phyloP scores from a whole-genome alignment of 2,888 invertebrate species.

The Leistus spinibarbis region DNA sequence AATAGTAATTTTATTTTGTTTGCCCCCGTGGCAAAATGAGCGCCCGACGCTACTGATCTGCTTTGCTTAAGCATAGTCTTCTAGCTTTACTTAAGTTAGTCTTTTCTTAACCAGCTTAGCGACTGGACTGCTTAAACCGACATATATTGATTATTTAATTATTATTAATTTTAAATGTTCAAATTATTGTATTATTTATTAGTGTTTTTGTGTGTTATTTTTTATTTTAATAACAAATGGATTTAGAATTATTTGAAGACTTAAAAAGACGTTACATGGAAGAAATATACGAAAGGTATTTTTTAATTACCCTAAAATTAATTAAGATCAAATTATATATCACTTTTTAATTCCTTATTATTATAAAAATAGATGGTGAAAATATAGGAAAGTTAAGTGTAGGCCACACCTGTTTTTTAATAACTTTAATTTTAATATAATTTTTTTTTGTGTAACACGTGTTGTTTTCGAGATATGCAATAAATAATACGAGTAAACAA shows the following conservation, averaged over 20 bases:
- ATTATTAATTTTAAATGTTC: not conserved
- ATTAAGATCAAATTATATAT: too few relatives aligned
- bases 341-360: too few relatives aligned
- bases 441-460: too few relatives aligned
- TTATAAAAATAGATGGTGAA: too few relatives aligned
- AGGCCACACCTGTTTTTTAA: too few relatives aligned
- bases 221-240: not conserved
- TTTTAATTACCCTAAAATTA: too few relatives aligned
- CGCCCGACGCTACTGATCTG: not conserved
- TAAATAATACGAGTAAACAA: too few relatives aligned
- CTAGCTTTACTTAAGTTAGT: not conserved
- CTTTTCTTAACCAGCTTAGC: not conserved
- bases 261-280: constrained; percentile 21
- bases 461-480: too few relatives aligned
- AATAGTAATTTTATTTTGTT: not conserved
- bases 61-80: not conserved
- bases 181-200: too few relatives aligned
- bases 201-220: too few relatives aligned
- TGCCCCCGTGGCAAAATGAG: not conserved
- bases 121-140: not conserved
- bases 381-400: too few relatives aligned
- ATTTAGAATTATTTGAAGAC: constrained; percentile 25
- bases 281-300: constrained; percentile 20
- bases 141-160: not conserved
- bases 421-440: too few relatives aligned